Evolutionary conservation across 2,888 invertebrate species (phyloP).

Genomic region (Pseudoips prasinana): DNA sequence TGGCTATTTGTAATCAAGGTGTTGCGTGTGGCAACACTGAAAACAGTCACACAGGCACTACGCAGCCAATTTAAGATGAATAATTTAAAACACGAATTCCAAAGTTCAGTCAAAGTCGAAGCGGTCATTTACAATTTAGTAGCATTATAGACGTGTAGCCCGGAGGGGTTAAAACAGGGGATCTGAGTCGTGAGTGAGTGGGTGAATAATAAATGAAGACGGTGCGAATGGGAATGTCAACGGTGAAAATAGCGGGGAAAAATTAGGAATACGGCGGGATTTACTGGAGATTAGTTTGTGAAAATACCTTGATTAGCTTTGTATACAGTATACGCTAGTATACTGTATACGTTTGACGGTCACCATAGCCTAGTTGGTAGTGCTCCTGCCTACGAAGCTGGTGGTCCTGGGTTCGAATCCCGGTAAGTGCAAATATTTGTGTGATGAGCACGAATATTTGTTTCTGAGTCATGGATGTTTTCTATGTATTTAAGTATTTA

Average conservation of each 20-base stretch:
- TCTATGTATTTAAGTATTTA: no score
- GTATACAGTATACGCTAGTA: no score
- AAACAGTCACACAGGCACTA: constrained; percentile 37
- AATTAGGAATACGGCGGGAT: background rate
- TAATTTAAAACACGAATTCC: constrained; percentile 61
- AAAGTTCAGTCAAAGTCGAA: constrained; percentile 62
- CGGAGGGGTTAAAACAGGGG: constrained; percentile 33
- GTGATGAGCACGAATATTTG: no score
- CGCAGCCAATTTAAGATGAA: constrained; percentile 59
- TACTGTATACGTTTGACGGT: no score
- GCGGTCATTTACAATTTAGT: constrained; percentile 66
- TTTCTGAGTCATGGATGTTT: no score
- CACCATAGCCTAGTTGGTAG: no score
- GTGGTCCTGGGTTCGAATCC: no score
- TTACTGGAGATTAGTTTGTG: no score
- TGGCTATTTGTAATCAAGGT: no score
- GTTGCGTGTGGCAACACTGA: constrained; percentile 27
- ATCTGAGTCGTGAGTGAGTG: constrained; percentile 4
- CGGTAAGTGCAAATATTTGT: no score
- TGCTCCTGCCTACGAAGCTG: no score
- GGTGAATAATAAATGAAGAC: constrained; percentile 22
- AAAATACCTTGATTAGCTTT: no score
- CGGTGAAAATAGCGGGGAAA: constrained; percentile 8
- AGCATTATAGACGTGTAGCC: constrained; percentile 58
- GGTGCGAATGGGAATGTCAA: constrained; percentile 22